Evolutionary conservation across 1,140 invertebrate species (phyloP), one percentile per base, ranked within the genome.

Genomic region (Penaeus indicus): DNA sequence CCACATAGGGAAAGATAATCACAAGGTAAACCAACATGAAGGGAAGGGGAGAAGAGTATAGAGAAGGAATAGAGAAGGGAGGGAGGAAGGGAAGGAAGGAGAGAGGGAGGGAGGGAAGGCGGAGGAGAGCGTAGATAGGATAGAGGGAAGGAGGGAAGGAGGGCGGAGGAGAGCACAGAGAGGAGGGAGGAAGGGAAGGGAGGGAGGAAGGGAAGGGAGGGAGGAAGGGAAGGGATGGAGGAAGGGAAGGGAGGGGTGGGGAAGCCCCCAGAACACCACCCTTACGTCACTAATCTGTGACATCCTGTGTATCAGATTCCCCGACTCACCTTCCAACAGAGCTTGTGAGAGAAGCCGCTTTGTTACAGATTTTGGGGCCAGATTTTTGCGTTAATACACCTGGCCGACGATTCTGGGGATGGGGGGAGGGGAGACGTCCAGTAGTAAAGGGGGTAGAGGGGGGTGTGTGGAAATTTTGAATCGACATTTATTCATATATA

Each of bases 261-360:
- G 25, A 10, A 75, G 27, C 72, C 72, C 25, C 69, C 72, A 32
- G 18, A 42, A 62, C 27, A 21, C 80, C n/a, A 27, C 54, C n/a
- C 22, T 61, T 61, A 81, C 62, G 80, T 83, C 80, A 64, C 80
- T 83, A 83, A 83, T 83, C 80, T 83, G 25, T 64, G 38, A 83
- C 80, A 83, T 83, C 80, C 80, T 83, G 80, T 83, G 62, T 60
- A 83, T 83, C 80, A 54, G 61, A 83, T 83, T 83, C 27, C 80
- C 21, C 80, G 64, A 83, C 80, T 83, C 80, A 83, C 80, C 80
- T 64, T 64, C 64, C 80, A 54, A 13, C 54, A 54, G 54, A 54
- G 54, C 54, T 13, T 54, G 10, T 1, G 54, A 54, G 54, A 54
- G 16, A 54, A 54, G 1, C 54, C 54, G 54, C 54, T 16, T 16